phyloP scores from a whole-genome alignment of 2,888 invertebrate species.

The Scrobipalpa atriplicella region DNA sequence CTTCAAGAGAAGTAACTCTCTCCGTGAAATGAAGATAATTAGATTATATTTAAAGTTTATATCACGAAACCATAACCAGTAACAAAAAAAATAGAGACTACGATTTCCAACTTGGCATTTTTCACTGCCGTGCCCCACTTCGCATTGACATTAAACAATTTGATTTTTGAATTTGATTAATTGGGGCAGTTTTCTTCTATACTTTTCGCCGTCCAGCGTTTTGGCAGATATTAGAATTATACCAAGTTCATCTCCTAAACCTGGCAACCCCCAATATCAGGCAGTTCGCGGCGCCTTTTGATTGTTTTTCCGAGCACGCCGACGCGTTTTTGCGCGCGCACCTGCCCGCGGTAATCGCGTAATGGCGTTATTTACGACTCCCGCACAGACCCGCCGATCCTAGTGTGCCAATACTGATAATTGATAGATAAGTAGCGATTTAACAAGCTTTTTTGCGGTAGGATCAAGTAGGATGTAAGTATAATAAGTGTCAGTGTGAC shows the following conservation, averaged over 20 bases:
- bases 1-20: no score
- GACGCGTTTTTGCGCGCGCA: slow-evolving; percentile 58
- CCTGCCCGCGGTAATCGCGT: slow-evolving; percentile 57
- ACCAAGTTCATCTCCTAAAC: background rate
- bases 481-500: background rate
- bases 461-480: no score
- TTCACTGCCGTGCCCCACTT: background rate
- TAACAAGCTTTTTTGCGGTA: slow-evolving; percentile 20
- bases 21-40: background rate
- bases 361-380: slow-evolving; percentile 69
- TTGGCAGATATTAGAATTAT: background rate
- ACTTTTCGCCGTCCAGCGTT: background rate
- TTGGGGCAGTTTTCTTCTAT: no score
- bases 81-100: no score
- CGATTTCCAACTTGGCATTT: background rate
- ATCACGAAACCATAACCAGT: background rate
- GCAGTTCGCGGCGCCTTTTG: slow-evolving; percentile 70
- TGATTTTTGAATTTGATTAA: no score
- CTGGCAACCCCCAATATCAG: slow-evolving; percentile 22
- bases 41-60: background rate
- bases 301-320: slow-evolving; percentile 71
- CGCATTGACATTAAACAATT: no score
- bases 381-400: slow-evolving; percentile 37
- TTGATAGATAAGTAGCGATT: slow-evolving; percentile 26
- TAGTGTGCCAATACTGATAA: slow-evolving; percentile 29